Evolutionary conservation across 1,140 invertebrate species (phyloP).

Genomic region (Laupala kohalensis): DNA sequence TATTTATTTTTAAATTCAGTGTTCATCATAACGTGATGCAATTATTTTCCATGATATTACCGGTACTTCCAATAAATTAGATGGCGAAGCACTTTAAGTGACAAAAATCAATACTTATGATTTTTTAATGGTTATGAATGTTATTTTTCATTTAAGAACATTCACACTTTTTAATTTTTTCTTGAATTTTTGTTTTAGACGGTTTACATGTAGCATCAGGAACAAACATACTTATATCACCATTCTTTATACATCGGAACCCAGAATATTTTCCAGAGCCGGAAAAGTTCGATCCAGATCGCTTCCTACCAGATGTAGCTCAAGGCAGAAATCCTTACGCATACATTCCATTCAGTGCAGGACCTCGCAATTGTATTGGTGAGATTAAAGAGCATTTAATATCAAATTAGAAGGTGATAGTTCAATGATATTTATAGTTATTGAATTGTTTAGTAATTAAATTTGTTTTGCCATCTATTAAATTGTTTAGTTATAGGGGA

Average conservation of each 20-base stretch:
- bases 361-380: neutral
- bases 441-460: neutral
- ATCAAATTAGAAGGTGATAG: neutral
- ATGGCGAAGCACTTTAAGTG: too few species aligned
- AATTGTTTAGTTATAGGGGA: too few species aligned
- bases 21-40: too few species aligned
- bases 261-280: neutral
- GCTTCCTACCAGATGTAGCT: neutral
- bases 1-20: too few species aligned
- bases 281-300: neutral
- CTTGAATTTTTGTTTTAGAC: neutral
- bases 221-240: neutral
- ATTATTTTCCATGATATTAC: too few species aligned
- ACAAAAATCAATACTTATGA: too few species aligned
- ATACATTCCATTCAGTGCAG: neutral
- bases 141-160: neutral
- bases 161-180: too few species aligned
- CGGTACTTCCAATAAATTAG: too few species aligned
- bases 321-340: neutral
- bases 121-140: neutral
- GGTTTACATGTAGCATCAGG: neutral
- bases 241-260: neutral
- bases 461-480: neutral
- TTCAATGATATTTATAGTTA: neutral
- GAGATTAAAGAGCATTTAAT: neutral